Evolutionary conservation across 2,888 invertebrate species (phyloP).

Genomic region (Steinernema carpocapsae): DNA sequence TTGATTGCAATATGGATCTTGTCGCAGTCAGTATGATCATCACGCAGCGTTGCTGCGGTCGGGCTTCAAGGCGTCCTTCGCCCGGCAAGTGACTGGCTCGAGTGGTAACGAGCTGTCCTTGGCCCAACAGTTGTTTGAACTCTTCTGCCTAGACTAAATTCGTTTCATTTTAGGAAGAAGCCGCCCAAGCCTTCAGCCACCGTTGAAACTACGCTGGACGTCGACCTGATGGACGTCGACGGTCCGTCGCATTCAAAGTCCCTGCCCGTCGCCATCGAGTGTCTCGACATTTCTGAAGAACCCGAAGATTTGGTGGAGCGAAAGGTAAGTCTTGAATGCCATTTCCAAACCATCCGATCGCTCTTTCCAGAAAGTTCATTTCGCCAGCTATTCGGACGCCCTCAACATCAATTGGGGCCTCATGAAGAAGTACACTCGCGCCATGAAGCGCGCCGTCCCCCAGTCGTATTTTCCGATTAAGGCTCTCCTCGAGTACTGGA

Average conservation of each 20-base stretch:
- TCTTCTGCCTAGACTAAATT: no score
- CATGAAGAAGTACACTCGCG: conserved; percentile 44
- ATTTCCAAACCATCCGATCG: no score
- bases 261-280: background rate
- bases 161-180: background rate
- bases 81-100: no score
- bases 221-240: background rate
- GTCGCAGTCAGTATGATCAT: no score
- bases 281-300: conserved; percentile 10
- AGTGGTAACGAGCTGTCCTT: no score
- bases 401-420: conserved; percentile 52
- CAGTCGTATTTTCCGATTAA: conserved; percentile 46
- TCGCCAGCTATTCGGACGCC: conserved; percentile 50
- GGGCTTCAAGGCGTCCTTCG: no score
- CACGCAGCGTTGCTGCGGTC: no score
- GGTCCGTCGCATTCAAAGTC: conserved; percentile 3
- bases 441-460: conserved; percentile 39
- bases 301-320: conserved; percentile 1
- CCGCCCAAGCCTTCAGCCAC: background rate
- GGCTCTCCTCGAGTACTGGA: conserved; percentile 27
- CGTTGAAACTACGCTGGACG: conserved; percentile 14
- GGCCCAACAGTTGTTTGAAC: no score
- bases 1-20: no score
- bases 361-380: conserved; percentile 42
- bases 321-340: background rate